phyloP scores from a whole-genome alignment of 2,888 invertebrate species.

The Clusia tigrina region DNA sequence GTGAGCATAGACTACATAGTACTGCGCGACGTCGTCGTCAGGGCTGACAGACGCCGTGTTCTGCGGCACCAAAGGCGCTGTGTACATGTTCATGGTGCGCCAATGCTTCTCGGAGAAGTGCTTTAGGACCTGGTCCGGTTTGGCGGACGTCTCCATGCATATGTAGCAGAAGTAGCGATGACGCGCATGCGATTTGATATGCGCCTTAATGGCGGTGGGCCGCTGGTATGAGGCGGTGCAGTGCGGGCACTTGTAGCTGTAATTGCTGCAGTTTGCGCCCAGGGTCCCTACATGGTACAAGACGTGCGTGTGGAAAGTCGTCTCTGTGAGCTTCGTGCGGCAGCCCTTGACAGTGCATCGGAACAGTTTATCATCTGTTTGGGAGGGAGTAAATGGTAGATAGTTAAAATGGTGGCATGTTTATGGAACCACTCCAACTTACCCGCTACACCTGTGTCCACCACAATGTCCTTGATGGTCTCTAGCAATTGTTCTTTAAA shows the following conservation, averaged over 20 bases:
- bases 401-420: slow-evolving; percentile 1
- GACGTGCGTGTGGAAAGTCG: slow-evolving; percentile 47
- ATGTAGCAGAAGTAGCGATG: slow-evolving; percentile 70
- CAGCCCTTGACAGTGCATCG: slow-evolving; percentile 49
- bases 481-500: slow-evolving; percentile 42
- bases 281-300: slow-evolving; percentile 41
- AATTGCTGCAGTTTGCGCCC: slow-evolving; percentile 32
- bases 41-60: not conserved
- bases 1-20: slow-evolving; percentile 66
- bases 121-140: slow-evolving; percentile 49
- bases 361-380: slow-evolving; percentile 45
- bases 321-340: slow-evolving; percentile 37
- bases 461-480: slow-evolving; percentile 36
- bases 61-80: slow-evolving; percentile 60
- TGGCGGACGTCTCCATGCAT: slow-evolving; percentile 65
- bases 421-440: too few species aligned
- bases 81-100: slow-evolving; percentile 42
- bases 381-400: not conserved
- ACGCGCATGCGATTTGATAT: slow-evolving; percentile 70
- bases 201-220: slow-evolving; percentile 65
- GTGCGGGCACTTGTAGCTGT: slow-evolving; percentile 45
- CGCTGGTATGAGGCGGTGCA: slow-evolving; percentile 36
- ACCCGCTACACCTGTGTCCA: slow-evolving; percentile 43
- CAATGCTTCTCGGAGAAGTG: slow-evolving; percentile 70
- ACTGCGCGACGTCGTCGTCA: slow-evolving; percentile 9